These are phyloP conservation scores for Chaenodraco wilsoni DNA, from an alignment of 2,797 vertebrate genomes.

Conservation along the genomic window DNA sequence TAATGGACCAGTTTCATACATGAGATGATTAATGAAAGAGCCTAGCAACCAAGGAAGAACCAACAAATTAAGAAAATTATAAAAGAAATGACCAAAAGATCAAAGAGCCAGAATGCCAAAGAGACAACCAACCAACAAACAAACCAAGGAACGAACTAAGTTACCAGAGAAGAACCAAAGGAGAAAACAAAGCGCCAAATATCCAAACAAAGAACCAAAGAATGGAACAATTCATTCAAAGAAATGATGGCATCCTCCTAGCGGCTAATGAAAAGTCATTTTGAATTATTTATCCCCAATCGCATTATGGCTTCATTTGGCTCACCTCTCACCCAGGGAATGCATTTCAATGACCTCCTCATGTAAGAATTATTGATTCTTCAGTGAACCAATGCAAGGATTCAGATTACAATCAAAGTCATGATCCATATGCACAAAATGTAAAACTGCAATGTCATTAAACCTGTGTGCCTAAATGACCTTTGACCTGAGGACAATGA, in stretches of 20 bases:
- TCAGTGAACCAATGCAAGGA: constrained; percentile 7
- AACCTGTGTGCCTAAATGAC: constrained; percentile 16
- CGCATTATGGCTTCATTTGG: constrained; percentile 1
- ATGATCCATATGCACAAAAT: constrained; percentile 15
- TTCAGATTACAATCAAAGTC: constrained; percentile 43
- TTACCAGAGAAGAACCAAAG: neutral
- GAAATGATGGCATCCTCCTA: neutral
- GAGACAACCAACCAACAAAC: neutral
- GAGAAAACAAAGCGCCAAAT: neutral
- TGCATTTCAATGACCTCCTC: constrained; percentile 39
- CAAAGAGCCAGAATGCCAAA: neutral
- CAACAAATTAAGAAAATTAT: too few relatives aligned
- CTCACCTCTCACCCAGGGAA: constrained; percentile 19
- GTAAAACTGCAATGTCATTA: constrained; percentile 12
- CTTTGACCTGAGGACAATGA: constrained; percentile 28
- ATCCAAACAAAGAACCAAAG: neutral
- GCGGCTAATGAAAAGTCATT: constrained; percentile 20
- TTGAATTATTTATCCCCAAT: constrained; percentile 37
- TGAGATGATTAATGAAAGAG: too few relatives aligned
- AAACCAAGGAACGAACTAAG: neutral
- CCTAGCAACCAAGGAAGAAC: too few relatives aligned
- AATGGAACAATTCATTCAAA: constrained; percentile 20
- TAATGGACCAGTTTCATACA: neutral
- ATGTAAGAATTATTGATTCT: constrained; percentile 53
- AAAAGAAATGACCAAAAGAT: neutral